Percentiles rank a stretch among this genome's conserved stretches.
These are phyloP conservation scores for Heliothis virescens DNA, from an alignment of 1,140 invertebrate genomes.

Conservation along the genomic window DNA sequence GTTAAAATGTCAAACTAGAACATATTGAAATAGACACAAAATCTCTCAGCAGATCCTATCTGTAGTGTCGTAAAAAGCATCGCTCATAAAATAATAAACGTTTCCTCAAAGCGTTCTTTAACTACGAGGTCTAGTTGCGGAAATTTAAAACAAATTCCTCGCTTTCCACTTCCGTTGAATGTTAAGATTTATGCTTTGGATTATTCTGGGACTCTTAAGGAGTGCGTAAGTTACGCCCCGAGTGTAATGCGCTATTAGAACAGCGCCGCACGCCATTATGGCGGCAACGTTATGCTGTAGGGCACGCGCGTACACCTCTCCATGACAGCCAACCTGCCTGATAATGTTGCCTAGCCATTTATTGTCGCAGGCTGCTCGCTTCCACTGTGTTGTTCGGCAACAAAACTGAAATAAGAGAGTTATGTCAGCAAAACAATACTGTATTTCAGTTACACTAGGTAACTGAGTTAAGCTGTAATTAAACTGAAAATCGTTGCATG, in stretches of 20 bases:
- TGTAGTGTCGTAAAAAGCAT: constrained; percentile 12
- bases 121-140: constrained; percentile 40
- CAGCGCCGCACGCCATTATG: constrained; percentile 61
- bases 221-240: constrained; percentile 62
- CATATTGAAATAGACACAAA: not conserved
- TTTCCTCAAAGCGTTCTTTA: constrained; percentile 41
- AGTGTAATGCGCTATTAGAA: constrained; percentile 72
- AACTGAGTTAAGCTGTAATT: too few relatives aligned
- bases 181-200: constrained; percentile 62
- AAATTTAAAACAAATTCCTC: constrained; percentile 56
- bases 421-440: too few relatives aligned
- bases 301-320: constrained; percentile 56
- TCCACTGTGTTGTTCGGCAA: not conserved
- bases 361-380: not conserved
- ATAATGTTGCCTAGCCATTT: not conserved
- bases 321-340: constrained; percentile 45
- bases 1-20: not conserved
- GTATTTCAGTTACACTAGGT: too few relatives aligned
- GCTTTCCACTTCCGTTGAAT: constrained; percentile 57
- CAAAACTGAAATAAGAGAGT: not conserved
- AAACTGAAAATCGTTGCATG: too few relatives aligned
- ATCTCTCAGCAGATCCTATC: not conserved
- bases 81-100: constrained; percentile 37
- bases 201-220: constrained; percentile 66
- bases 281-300: constrained; percentile 55